Evolutionary conservation across 1,140 invertebrate genomes (phyloP).

Genomic region (Gonatopus flavifemur): DNA sequence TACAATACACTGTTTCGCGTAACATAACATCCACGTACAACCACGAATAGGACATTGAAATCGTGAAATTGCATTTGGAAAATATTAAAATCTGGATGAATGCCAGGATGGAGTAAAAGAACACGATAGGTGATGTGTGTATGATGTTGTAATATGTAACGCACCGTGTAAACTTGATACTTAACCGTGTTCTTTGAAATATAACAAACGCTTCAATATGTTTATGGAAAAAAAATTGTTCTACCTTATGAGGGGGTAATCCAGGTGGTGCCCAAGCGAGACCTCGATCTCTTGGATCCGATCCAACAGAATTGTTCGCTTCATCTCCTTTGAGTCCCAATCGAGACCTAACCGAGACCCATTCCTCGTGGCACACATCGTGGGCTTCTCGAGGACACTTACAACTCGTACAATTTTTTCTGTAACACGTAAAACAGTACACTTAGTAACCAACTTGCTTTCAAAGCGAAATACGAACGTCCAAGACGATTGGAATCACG

Average conservation of each 20-base stretch:
- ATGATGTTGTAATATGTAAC: slow-evolving; percentile 24
- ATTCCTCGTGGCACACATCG: slow-evolving; percentile 86
- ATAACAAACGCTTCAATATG: no score
- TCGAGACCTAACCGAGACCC: slow-evolving; percentile 77
- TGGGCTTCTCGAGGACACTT: slow-evolving; percentile 84
- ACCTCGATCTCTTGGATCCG: slow-evolving; percentile 65
- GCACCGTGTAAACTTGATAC: neutral
- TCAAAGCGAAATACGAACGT: no score
- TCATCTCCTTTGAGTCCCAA: slow-evolving; percentile 71
- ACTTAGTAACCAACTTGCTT: no score
- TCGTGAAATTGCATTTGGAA: slow-evolving; percentile 42
- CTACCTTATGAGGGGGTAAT: slow-evolving; percentile 65
- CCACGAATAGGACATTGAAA: no score
- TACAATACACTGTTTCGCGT: no score
- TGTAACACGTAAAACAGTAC: no score
- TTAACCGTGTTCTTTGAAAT: no score
- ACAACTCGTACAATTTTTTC: slow-evolving; percentile 85
- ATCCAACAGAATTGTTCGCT: slow-evolving; percentile 44
- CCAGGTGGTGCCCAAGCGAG: slow-evolving; percentile 85
- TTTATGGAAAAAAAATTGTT: slow-evolving; percentile 2
- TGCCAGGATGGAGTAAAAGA: no score
- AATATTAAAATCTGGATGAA: slow-evolving; percentile 40
- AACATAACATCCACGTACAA: no score
- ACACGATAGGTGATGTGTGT: no score
- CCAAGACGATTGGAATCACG: no score